Evolutionary conservation across 1,140 invertebrate genomes (phyloP).

Genomic region (Nixonia krombeini): DNA sequence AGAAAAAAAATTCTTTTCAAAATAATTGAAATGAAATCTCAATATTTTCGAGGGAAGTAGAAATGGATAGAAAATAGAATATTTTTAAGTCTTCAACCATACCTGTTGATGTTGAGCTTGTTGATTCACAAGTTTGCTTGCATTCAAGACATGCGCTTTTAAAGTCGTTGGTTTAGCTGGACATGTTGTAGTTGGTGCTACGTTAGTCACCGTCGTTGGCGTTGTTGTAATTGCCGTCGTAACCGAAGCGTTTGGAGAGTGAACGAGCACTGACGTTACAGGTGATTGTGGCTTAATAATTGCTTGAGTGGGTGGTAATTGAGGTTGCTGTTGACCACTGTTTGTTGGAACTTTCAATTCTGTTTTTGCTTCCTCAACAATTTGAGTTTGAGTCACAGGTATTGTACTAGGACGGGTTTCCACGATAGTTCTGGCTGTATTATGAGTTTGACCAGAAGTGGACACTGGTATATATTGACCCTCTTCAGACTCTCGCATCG

Average conservation of each 20-base stretch:
- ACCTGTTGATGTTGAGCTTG: conserved; percentile 37
- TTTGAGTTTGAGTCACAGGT: neutral
- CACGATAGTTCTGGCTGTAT: conserved; percentile 26
- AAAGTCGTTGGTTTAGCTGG: conserved; percentile 69
- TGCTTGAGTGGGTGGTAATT: too few relatives aligned
- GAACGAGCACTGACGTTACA: conserved; percentile 14
- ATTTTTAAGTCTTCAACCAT: conserved; percentile 1
- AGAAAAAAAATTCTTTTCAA: too few relatives aligned
- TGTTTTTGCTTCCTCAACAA: conserved; percentile 31
- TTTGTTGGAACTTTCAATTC: conserved; percentile 2
- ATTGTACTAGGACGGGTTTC: conserved; percentile 41
- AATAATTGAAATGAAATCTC: too few relatives aligned
- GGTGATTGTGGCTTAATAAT: conserved; percentile 57
- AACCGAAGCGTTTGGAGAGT: neutral
- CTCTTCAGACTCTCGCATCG: conserved; percentile 81
- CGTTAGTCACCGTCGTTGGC: conserved; percentile 7
- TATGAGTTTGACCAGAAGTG: conserved; percentile 53
- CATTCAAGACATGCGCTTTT: conserved; percentile 73
- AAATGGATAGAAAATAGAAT: too few relatives aligned
- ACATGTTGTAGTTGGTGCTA: neutral
- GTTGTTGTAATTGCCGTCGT: conserved; percentile 14
- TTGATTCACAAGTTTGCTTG: conserved; percentile 55
- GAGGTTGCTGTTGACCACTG: neutral
- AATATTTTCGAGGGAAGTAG: too few relatives aligned
- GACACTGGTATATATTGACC: conserved; percentile 79